Base-by-base conservation (phyloP, 2,113 vertebrate genomes). In the Hippocampus guttulatus region DNA sequence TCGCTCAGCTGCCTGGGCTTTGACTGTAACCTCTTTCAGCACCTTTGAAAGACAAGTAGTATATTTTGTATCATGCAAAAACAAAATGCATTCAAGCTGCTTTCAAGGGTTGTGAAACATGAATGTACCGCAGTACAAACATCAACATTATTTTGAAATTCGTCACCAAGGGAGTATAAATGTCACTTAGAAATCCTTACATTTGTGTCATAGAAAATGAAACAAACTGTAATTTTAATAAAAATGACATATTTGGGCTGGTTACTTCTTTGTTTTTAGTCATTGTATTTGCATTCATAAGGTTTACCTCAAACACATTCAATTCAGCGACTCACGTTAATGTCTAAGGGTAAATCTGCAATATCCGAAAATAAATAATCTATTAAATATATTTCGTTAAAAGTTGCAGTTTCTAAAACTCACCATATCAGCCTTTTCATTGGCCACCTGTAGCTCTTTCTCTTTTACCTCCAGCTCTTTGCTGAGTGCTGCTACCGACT, bases 391-490 rank as follows among this genome's bases (percentile, higher is more conserved):
- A 52, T 8, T 20, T 0, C 6, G 49, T 51, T 51, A 7, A 60
- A 60, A 27, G 27, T 16, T 60, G 18, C 15, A 23, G 40, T 12
- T 25, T 65, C 21, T 55, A 15, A 2, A 54, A 70, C 68, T 45
- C 23, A 98, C 97, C 94, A 80, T 93, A 74, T 99, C 97, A 8
- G 97, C 95, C 88, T 96, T 98, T 55, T 94, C 91, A 65, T 96
- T 98, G 61, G 96, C 97, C 68, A 95, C 87, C 74, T 95, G 91
- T 2, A 99, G 92, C 52, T 96, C 97, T 76, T 95, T 95, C 75
- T 99, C 97, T 81, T 98, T 98, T 64, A 91, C 83, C 85, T 95
- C 96, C 75, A 99, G 81, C 79, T 98, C 95, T 84, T 90, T 95
- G 84, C 94, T 98, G 63, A 99, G 88, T 40, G 89, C 92, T 75